Percentiles rank a stretch among this genome's conserved stretches.
phyloP scores from a whole-genome alignment of 2,113 vertebrate species.

The Rhipidura dahli region DNA sequence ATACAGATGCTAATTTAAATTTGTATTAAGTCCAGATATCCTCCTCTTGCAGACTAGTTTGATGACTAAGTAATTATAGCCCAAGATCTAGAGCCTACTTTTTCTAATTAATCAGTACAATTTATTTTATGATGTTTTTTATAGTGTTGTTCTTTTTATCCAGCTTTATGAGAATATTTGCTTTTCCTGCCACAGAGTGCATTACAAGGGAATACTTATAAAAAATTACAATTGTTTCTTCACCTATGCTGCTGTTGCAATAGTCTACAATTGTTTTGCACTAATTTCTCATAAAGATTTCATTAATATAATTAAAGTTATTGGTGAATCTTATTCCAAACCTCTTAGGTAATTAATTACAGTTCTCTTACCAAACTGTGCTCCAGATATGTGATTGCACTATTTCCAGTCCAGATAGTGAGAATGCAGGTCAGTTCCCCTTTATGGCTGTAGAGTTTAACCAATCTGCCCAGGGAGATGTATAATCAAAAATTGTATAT shows the following conservation, averaged over 20 bases:
- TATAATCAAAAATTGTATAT: neutral
- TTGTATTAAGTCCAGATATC: neutral
- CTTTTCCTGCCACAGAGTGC: neutral
- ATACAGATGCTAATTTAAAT: neutral
- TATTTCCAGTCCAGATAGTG: neutral
- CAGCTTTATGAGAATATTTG: neutral
- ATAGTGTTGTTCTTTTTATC: neutral
- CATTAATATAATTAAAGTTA: neutral
- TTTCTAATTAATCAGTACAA: neutral
- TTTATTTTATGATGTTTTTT: neutral
- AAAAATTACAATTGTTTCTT: neutral
- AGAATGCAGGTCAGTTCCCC: neutral
- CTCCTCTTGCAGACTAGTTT: neutral
- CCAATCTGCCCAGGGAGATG: neutral
- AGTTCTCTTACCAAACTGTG: neutral
- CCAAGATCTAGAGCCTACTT: neutral
- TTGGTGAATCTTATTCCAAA: neutral
- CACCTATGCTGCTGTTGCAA: neutral
- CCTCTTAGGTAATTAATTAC: slow-evolving; percentile 1
- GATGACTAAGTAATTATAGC: neutral
- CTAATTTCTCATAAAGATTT: neutral
- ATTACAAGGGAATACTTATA: neutral
- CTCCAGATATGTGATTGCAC: neutral
- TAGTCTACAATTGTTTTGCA: neutral
- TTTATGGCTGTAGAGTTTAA: neutral